Base-by-base conservation (phyloP, 30 jellyfish, hydroid and myxozoan genomes). In the Aurelia sp. region DNA sequence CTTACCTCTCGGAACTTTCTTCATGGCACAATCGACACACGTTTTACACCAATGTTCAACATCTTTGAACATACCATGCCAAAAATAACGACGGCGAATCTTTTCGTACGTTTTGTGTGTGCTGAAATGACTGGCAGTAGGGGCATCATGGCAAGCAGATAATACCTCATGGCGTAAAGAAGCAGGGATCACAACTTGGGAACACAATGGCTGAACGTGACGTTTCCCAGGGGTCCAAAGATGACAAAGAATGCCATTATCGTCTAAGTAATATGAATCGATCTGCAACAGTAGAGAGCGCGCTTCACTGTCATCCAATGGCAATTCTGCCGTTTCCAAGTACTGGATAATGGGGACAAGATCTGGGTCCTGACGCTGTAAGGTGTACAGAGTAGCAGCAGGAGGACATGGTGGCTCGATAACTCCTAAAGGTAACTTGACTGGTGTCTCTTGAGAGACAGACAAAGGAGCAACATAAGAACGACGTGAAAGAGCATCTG, bases 191-290 rank as follows among this genome's bases (percentile, higher is more conserved):
- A 80, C 90, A 1, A 80, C 74, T 66, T 80, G 90, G 1, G 71
- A 58, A 57, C 71, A 59, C 18, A 82, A 18, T 21, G 73, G 15
- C 59, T 21, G 71, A 16, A 30, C 53, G 9, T 50, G 44, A 47
- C 81, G 89, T 16, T 79, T 79, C 0, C 89, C 81, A 7, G 89
- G 89, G 1, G 72, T 41, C 89, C 89, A 79, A 53, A 79, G 81
- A 79, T 79, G 89, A 40, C 33, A 27, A 27, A 27, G 33, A 27
- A 27, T 27, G 33, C 33, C 33, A 27, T 27, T 27, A 2, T 27
- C 33, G 33, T 27, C 33, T 27, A 27, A 27, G 2, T 27, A 27
- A 27, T 27, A 27, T 27, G 33, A 27, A 27, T 27, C 33, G 33
- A 27, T 27, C 33, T 27, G 33, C 33, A 27, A 27, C 1, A 27